Conservation (phyloP, 2,888 invertebrate species). For the Lysandra coridon region DNA sequence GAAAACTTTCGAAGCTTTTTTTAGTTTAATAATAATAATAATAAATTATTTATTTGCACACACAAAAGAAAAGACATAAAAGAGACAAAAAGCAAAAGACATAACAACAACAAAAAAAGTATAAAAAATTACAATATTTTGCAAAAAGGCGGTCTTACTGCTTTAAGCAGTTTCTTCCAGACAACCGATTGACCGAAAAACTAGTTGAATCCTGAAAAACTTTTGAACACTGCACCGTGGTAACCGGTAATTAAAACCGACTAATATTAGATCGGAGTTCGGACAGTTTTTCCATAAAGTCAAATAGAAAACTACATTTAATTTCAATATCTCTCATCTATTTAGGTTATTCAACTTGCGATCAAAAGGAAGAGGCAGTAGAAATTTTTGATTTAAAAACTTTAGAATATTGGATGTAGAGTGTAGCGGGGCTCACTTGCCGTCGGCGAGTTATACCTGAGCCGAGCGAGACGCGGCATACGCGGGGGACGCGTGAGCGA, state of each 20-base stretch:
- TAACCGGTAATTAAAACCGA: not conserved
- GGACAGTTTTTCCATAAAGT: not conserved
- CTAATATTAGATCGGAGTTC: not conserved
- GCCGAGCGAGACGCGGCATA: conserved; percentile 45
- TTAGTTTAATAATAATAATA: not conserved
- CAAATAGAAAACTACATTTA: not conserved
- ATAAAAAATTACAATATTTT: too few species aligned
- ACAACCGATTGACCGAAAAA: too few species aligned
- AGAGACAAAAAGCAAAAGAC: too few species aligned
- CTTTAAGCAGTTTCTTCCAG: too few species aligned
- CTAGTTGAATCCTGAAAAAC: not conserved
- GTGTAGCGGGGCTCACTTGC: conserved; percentile 38
- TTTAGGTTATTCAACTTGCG: not conserved
- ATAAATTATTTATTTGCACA: too few species aligned
- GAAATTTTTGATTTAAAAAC: not conserved
- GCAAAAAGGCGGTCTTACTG: too few species aligned
- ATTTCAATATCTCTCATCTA: not conserved
- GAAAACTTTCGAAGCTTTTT: not conserved
- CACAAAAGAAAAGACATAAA: too few species aligned
- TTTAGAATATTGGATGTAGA: not conserved
- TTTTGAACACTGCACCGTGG: not conserved
- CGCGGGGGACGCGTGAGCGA: conserved; percentile 36
- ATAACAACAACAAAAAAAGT: too few species aligned
- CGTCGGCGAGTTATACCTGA: conserved; percentile 47
- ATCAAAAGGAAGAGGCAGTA: not conserved